Conservation (phyloP, 1,140 invertebrate genomes). For the Heterodera schachtii region DNA sequence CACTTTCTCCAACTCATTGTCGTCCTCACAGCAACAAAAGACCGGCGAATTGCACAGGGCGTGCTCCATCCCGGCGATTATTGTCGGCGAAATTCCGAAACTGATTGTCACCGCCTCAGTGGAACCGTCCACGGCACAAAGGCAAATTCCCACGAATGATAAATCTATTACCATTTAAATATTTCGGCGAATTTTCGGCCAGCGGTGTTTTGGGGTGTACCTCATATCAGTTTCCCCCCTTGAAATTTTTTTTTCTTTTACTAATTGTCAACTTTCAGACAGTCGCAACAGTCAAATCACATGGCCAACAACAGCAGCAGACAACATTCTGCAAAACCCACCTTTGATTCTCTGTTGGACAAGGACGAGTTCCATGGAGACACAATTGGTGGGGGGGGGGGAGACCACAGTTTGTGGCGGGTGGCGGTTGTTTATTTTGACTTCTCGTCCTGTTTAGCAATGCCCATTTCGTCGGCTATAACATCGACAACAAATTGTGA, state of each 20-base stretch:
- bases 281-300: neutral
- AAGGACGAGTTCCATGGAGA: neutral
- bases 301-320: neutral
- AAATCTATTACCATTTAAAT: neutral
- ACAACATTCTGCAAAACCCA: neutral
- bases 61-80: slow-evolving; percentile 57
- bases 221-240: neutral
- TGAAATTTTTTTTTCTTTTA: neutral
- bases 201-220: too few relatives aligned
- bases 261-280: neutral
- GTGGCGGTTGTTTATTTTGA: neutral
- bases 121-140: slow-evolving; percentile 23
- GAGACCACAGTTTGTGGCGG: too few relatives aligned
- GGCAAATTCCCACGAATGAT: neutral
- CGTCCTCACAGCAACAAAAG: slow-evolving; percentile 4
- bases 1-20: neutral
- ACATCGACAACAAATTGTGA: slow-evolving; percentile 1
- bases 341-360: neutral
- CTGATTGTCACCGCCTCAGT: slow-evolving; percentile 49
- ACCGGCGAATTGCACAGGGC: slow-evolving; percentile 49
- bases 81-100: slow-evolving; percentile 57
- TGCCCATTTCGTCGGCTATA: neutral
- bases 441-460: neutral
- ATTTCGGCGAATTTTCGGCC: too few relatives aligned
- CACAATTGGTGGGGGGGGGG: neutral